Conservation (phyloP, 2,888 invertebrate genomes). For the Brachyptera putata region DNA sequence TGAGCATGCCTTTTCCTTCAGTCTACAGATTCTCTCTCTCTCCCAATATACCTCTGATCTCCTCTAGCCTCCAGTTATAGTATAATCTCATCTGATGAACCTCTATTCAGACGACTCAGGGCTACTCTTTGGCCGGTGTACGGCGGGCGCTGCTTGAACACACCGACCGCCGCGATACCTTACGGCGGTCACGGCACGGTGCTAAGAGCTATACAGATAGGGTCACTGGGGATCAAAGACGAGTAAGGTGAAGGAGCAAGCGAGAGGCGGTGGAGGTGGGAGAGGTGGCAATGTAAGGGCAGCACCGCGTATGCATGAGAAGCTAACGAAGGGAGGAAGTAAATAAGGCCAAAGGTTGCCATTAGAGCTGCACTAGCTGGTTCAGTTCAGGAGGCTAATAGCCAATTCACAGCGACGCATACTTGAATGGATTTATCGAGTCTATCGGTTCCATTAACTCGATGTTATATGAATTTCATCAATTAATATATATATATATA, state of each 20-base stretch:
- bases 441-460: too few relatives aligned
- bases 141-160: neutral
- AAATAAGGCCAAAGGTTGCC: slow-evolving; percentile 45
- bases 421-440: slow-evolving; percentile 33
- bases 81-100: slow-evolving; percentile 38
- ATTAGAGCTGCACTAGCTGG: slow-evolving; percentile 46
- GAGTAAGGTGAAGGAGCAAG: slow-evolving; percentile 40
- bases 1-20: slow-evolving; percentile 31
- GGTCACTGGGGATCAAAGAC: slow-evolving; percentile 37
- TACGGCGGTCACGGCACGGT: slow-evolving; percentile 28
- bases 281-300: too few relatives aligned
- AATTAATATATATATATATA: too few relatives aligned
- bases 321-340: slow-evolving; percentile 39
- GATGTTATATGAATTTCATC: too few relatives aligned
- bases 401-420: slow-evolving; percentile 45
- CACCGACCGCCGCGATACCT: slow-evolving; percentile 22
- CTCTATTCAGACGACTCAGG: slow-evolving; percentile 37
- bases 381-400: slow-evolving; percentile 46
- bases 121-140: slow-evolving; percentile 17
- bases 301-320: too few relatives aligned
- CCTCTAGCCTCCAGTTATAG: slow-evolving; percentile 35
- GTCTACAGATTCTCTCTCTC: slow-evolving; percentile 22
- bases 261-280: slow-evolving; percentile 34
- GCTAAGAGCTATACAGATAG: slow-evolving; percentile 21
- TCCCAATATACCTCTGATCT: slow-evolving; percentile 38